phyloP scores from a whole-genome alignment of 2,797 vertebrate genomes.

The Amazonetta brasiliensis region DNA sequence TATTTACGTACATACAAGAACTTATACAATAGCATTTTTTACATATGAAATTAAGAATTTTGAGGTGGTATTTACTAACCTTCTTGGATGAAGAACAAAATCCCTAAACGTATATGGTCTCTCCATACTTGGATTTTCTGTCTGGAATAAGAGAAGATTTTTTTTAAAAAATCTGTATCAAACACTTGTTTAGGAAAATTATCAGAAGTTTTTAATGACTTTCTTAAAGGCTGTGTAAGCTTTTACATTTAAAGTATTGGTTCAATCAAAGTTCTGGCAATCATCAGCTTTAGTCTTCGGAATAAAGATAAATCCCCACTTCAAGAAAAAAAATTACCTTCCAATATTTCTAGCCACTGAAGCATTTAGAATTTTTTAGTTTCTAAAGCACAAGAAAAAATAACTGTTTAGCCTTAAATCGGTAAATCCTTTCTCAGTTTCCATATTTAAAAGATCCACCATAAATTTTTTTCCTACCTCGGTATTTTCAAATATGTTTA shows the following conservation, averaged over 20 bases:
- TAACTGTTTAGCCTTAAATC: neutral
- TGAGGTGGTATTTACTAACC: constrained; percentile 79
- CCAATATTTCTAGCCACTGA: neutral
- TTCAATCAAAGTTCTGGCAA: neutral
- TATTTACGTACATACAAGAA: neutral
- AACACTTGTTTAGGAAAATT: constrained; percentile 5
- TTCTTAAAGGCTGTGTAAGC: neutral
- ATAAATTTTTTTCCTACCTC: neutral
- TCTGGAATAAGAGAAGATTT: constrained; percentile 84
- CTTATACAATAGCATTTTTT: neutral
- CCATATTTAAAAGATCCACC: neutral
- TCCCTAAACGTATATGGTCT: constrained; percentile 98
- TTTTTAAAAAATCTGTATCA: constrained; percentile 22
- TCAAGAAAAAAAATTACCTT: neutral
- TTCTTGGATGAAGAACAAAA: constrained; percentile 97
- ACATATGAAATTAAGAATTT: neutral
- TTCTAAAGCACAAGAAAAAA: neutral
- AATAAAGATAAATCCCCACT: neutral
- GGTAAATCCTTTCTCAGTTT: neutral
- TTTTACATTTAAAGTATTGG: neutral
- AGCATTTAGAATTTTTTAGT: too few species aligned
- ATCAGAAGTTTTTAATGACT: neutral
- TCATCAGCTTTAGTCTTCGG: neutral
- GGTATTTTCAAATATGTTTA: neutral
- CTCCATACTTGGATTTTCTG: constrained; percentile 93